A percentile compares a stretch with the other conserved stretches of the same genome.
Conservation (phyloP, 1,140 invertebrate species). For the Cheumatopsyche charites region DNA sequence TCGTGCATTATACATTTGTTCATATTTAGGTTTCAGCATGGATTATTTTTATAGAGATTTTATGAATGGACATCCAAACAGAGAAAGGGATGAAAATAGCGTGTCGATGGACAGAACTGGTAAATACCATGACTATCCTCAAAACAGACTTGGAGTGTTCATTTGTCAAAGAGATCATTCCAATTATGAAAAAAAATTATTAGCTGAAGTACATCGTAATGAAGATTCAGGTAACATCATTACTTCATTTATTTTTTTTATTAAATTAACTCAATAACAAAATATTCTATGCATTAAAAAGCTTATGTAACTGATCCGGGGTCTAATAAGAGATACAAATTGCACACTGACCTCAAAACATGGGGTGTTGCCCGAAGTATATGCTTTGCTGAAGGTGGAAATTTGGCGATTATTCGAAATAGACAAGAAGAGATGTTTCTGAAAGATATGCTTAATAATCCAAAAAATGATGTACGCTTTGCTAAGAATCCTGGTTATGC, state of each 20-base stretch:
- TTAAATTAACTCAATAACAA: no score
- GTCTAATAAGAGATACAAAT: conserved; percentile 23
- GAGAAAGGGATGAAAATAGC: no score
- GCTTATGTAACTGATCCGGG: neutral
- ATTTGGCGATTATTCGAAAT: conserved; percentile 39
- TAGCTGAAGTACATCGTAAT: neutral
- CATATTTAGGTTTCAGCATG: no score
- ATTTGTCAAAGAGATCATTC: neutral
- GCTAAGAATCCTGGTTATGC: neutral
- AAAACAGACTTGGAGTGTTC: neutral
- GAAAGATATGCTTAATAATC: neutral
- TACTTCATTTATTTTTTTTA: no score
- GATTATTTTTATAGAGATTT: no score
- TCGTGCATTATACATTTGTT: no score
- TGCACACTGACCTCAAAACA: conserved; percentile 2
- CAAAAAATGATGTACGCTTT: neutral
- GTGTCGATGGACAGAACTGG: no score
- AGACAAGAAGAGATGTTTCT: conserved; percentile 20
- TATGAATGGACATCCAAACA: no score
- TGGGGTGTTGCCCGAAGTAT: conserved; percentile 28
- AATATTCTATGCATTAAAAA: no score
- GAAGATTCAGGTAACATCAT: neutral
- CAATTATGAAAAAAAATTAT: neutral
- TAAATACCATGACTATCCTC: no score
- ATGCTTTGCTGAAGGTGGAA: conserved; percentile 37